These are phyloP conservation scores for Synanthedon andrenaeformis DNA, from an alignment of 2,888 invertebrate species.

Conservation along the genomic window DNA sequence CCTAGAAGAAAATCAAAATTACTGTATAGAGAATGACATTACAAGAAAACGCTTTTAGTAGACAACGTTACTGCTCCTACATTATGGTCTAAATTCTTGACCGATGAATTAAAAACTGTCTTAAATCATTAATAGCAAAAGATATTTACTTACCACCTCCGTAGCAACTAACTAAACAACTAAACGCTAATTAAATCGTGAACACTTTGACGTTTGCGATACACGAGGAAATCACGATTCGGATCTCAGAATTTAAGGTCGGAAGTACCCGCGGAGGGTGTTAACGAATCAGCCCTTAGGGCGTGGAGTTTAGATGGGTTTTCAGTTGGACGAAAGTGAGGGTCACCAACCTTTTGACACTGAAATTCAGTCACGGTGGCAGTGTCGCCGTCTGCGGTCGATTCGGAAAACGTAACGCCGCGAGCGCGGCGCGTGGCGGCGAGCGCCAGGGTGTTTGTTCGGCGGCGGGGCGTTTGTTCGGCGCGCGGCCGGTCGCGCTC, in stretches of 20 bases:
- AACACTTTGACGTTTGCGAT: conserved; percentile 36
- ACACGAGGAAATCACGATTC: conserved; percentile 37
- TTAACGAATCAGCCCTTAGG: conserved; percentile 21
- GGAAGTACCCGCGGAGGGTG: conserved; percentile 13
- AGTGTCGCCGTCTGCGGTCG: conserved; percentile 54
- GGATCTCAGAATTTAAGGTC: conserved; percentile 6
- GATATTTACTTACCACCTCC: too few relatives aligned
- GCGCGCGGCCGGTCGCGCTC: conserved; percentile 63
- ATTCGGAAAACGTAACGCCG: conserved; percentile 66
- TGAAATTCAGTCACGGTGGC: conserved; percentile 59
- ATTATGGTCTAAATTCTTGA: too few relatives aligned
- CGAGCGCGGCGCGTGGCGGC: conserved; percentile 51
- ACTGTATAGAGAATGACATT: too few relatives aligned
- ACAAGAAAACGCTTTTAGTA: too few relatives aligned
- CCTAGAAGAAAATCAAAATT: too few relatives aligned
- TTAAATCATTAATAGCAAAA: too few relatives aligned
- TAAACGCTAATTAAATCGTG: background rate
- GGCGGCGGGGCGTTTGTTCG: conserved; percentile 28
- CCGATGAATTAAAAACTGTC: too few relatives aligned
- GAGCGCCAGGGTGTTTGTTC: conserved; percentile 64
- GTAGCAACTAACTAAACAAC: too few relatives aligned
- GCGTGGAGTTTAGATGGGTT: conserved; percentile 30
- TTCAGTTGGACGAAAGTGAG: conserved; percentile 34
- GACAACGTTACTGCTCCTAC: too few relatives aligned
- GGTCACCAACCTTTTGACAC: conserved; percentile 69